Percentiles rank a stretch among this genome's conserved stretches.
Conservation (phyloP, 2,113 vertebrate species). For the Vidua macroura region DNA sequence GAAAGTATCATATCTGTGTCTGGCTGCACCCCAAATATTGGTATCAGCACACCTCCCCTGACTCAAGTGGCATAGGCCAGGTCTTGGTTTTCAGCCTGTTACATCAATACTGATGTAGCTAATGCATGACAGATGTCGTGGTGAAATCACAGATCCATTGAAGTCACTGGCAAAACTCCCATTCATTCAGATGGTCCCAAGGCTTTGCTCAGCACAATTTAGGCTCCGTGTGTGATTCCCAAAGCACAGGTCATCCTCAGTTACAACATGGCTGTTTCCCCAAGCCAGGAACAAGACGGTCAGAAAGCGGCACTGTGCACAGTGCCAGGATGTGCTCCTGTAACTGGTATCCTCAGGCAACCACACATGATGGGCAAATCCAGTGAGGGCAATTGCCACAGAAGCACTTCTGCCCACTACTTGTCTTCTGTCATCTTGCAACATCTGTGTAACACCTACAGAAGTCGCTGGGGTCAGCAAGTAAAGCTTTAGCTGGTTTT, state of each 20-base stretch:
- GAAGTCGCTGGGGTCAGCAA: neutral
- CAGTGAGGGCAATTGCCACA: neutral
- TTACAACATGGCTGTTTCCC: neutral
- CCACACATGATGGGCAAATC: neutral
- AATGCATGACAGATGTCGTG: conserved; percentile 15
- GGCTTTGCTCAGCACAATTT: conserved; percentile 7
- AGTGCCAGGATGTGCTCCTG: neutral
- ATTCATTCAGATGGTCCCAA: neutral
- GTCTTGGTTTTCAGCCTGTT: conserved; percentile 29
- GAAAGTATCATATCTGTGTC: neutral
- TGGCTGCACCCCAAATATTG: neutral
- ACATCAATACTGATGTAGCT: neutral
- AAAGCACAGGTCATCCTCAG: neutral
- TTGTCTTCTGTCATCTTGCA: neutral
- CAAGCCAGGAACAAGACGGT: rapidly evolving
- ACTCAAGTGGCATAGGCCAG: neutral
- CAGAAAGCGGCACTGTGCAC: neutral
- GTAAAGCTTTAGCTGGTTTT: neutral
- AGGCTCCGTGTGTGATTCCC: neutral
- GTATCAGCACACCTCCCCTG: neutral
- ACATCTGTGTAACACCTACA: neutral
- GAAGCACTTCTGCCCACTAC: neutral
- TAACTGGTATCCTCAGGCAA: neutral
- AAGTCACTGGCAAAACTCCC: conserved; percentile 39
- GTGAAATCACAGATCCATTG: conserved; percentile 39